Evolutionary conservation across 1,140 invertebrate species (phyloP), one percentile per base, ranked within the genome.

Genomic region (Rhynchophorus ferrugineus): DNA sequence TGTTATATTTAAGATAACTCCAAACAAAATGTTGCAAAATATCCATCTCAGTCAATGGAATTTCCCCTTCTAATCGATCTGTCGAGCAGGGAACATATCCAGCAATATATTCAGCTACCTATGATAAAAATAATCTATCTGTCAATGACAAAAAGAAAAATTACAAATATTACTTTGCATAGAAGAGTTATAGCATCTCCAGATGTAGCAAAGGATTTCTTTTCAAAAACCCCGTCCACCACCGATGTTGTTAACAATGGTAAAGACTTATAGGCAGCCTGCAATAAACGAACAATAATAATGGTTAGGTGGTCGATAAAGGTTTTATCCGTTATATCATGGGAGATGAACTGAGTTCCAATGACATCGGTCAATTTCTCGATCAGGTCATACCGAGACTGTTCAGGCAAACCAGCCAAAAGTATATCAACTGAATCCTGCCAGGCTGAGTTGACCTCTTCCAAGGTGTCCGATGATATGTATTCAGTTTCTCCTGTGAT

Each of bases 401-500:
- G 11, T 34, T 51, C 35, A 8, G 17, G 17, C 5, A 61, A 45
- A 50, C 20, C 39, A 41, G 19, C 57, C 43, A 3, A 60, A 54
- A 34, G 61, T 29, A 35, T 58, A 3, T 66, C 68, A 11, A 76
- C 43, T n/a, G 68, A 68, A 66, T 76, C 73, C 61, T 75, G 70
- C 75, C 75, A 77, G 24, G 73, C 72, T n/a, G 72, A 74, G 13
- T 71, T 74, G 3, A 74, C 63, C 61, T 77, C 74, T 69, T 70
- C 74, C 18, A 75, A 56, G 5, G 74, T 76, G 51, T 76, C 74
- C 29, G 69, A 61, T 0, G 72, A 72, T 5, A 76, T 50, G 48
- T 62, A 62, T 46, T 75, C 68, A 13, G 45, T 22, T 38, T 66
- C 60, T 19, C 54, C 52, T 29, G 57, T 39, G 18, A 64, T 59